A percentile compares a stretch with the other conserved stretches of the same genome.
Evolutionary conservation across 92 coral and sea anemone species (phyloP).

Genomic region (Virgularia gustaviana): DNA sequence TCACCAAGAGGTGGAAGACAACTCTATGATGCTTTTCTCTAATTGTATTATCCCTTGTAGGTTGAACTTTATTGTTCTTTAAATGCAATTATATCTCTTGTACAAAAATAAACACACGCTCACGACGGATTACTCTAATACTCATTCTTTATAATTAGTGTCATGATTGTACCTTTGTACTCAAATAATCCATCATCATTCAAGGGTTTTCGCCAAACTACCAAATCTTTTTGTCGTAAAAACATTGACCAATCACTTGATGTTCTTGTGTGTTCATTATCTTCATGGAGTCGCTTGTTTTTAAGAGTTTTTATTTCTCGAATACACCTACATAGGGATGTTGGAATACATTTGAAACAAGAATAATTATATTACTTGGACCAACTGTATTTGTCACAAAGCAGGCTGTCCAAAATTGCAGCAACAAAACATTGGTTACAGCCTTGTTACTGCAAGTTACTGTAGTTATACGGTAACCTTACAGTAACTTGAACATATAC

Average conservation of each 20-base stretch:
- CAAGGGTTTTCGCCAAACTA: conserved; percentile 84
- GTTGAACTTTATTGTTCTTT: conserved; percentile 11
- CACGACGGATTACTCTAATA: background rate
- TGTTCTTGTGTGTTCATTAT: conserved; percentile 48
- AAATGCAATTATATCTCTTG: background rate
- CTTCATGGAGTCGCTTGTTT: conserved; percentile 42
- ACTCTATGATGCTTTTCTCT: too few relatives aligned
- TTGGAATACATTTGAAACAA: too few relatives aligned
- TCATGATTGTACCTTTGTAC: conserved; percentile 70
- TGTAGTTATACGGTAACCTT: too few relatives aligned
- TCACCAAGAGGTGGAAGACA: too few relatives aligned
- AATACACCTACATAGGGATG: conserved; percentile 52
- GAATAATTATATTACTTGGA: background rate
- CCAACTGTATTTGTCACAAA: background rate
- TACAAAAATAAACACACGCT: too few relatives aligned
- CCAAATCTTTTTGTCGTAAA: conserved; percentile 66
- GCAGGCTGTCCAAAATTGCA: background rate
- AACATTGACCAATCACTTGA: conserved; percentile 78
- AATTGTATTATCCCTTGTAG: too few relatives aligned
- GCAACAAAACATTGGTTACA: too few relatives aligned
- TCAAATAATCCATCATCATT: conserved; percentile 70
- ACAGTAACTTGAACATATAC: too few relatives aligned
- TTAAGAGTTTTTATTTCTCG: conserved; percentile 39
- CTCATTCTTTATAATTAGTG: background rate
- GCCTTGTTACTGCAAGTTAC: too few relatives aligned